Conservation (phyloP, 2,888 invertebrate genomes). For the Galerucella pusilla region DNA sequence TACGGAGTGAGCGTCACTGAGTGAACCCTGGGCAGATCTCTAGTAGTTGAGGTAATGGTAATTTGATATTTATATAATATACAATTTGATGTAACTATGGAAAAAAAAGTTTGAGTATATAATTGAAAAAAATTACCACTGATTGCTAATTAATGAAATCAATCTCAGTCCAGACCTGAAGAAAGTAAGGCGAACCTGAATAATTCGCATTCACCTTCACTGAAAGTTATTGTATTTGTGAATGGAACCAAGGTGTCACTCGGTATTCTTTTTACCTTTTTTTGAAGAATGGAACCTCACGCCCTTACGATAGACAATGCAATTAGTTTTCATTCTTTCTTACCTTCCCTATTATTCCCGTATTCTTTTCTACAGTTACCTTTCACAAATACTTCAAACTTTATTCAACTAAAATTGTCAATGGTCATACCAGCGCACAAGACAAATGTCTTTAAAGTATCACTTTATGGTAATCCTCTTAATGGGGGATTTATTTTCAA, state of each 20-base stretch:
- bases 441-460: conserved; percentile 32
- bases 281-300: conserved; percentile 57
- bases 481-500: conserved; percentile 34
- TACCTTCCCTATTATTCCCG: conserved; percentile 38
- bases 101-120: too few relatives aligned
- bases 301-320: conserved; percentile 64
- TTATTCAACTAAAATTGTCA: conserved; percentile 30
- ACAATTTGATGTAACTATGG: too few relatives aligned
- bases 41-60: too few relatives aligned
- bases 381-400: conserved; percentile 19
- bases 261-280: conserved; percentile 54
- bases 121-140: background rate
- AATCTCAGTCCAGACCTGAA: conserved; percentile 23
- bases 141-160: background rate
- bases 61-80: too few relatives aligned
- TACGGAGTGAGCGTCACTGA: too few relatives aligned
- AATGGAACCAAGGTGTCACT: conserved; percentile 61
- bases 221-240: conserved; percentile 56
- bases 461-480: conserved; percentile 35
- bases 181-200: conserved; percentile 39
- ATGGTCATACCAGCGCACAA: conserved; percentile 21
- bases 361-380: conserved; percentile 21
- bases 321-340: conserved; percentile 62
- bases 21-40: too few relatives aligned
- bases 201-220: conserved; percentile 53